Base-by-base conservation (phyloP, 2,888 invertebrate genomes). In the Dioctria rufipes region DNA sequence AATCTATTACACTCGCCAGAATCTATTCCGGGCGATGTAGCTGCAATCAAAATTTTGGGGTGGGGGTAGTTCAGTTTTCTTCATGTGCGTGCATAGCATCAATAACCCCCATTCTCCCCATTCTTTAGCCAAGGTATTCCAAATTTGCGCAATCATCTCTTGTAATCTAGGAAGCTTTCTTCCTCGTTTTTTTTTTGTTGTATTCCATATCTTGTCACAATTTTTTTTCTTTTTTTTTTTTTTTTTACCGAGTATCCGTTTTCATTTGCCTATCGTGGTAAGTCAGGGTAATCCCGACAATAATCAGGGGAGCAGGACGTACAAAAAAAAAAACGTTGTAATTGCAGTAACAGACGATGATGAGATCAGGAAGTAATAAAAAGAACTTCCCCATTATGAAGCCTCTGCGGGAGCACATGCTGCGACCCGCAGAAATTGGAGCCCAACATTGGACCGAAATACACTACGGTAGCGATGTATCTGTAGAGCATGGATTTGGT, bases 361-460 rank as follows among this genome's bases (percentile, higher is more conserved):
- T 79, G 79, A 67, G 79, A 79, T 79, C 79, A 79, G 79, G 79
- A 79, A 79, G 79, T 58, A 79, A 69, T 79, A 79, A 79, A 25
- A 66, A 79, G 67, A 79, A 79, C 58, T 79, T 79, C 67, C 54
- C 69, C 60, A 60, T 79, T 79, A 77, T 61, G 77, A 63, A 25
- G 61, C 58, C 63, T 49, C 13, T 37, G 63, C 40, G 46, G 25
- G 60, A 77, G 77, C 77, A 63, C 77, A 49, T 46, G 63, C 61
- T 63, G 61, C 37, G 9, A 54, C 40, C 13, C 58, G 58, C 11
- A 58, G 39, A 39, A 54, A 46, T 11, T 51, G 11, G 40, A 37
- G 71, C 51, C 25, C 25, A 25, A 25, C 25, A 25, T 25, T 25
- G 25, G 25, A 25, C 25, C 25, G 51, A n/a, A 51, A 11, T 8